Base-by-base conservation (phyloP, 1,140 invertebrate species). In the Latrodectus geometricus region DNA sequence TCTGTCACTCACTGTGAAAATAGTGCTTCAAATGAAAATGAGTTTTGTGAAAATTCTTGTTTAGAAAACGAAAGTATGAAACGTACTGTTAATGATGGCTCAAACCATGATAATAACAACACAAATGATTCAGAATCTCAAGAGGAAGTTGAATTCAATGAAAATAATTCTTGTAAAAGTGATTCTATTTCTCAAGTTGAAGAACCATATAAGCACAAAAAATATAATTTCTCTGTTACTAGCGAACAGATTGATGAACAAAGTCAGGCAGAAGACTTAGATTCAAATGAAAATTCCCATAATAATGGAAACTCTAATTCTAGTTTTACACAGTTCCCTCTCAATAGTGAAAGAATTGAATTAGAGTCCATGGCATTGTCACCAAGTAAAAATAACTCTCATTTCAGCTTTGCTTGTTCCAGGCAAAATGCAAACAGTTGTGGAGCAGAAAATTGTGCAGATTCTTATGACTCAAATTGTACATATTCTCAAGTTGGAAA, bases 101-200 rank as follows among this genome's bases (percentile, higher is more conserved):
- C 73, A 49, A 77, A 54, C 15, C 88, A 74, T 21, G 84, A 89
- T 87, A 86, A 88, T 69, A 88, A 88, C 76, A 89, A 89, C 83
- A 79, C 68, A 65, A 23, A 23, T 52, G 76, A 80, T 74, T 80
- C 83, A 20, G 17, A n/a, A 14, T 86, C 83, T 23, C 83, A 86
- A 70, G 8, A 8, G n/a, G 74, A 15, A 72, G 75, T 69, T 14
- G 35, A 68, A 48, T 76, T 17, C 20, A 35, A 17, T 77, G 75
- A 70, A 78, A 86, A 70, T 20, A 77, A 70, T 86, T 86, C 83
- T 20, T 54, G 69, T 77, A 4, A 69, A 7, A 85, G 74, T 70
- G 66, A 80, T 65, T 14, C 21, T 7, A 20, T 15, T 66, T 78
- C 61, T 8, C 76, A 78, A 11, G 54, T 23, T 77, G 76, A 78